Base-by-base conservation (phyloP, 2,888 invertebrate genomes). In the Boloria selene region DNA sequence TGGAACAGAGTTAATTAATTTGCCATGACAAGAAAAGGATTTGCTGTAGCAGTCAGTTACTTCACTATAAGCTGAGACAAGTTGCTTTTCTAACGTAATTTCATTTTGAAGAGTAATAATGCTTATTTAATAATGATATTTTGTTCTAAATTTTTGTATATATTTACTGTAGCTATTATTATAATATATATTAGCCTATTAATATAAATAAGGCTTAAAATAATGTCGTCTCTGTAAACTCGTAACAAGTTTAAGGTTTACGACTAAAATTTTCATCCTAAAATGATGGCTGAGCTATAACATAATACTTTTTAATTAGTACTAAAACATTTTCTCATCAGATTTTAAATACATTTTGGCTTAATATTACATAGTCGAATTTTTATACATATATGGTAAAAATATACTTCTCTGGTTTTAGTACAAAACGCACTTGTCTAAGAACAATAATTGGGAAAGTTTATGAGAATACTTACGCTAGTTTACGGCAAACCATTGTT, bases 391-490 rank as follows among this genome's bases (percentile, higher is more conserved):
- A 2, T n/a, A 51, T 55, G n/a, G n/a, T 67, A 65, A 61, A 70
- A 60, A 64, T 59, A 62, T 68, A 55, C 55, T 56, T 61, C 47
- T 45, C 22, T 18, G 22, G 55, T 44, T 55, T 64, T 51, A 61
- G 67, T 31, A 61, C 71, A 69, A 73, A 74, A 74, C 70, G 66
- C 61, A 69, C 64, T 72, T 52, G 58, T 52, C 5, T 18, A 52
- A 47, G 55, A 58, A 69, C 59, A 63, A 66, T 74, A 73, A 74
- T 73, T 72, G 70, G 68, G 63, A 69, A 72, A 74, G 62, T 72
- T 73, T 73, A 72, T 72, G 60, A 53, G 68, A 64, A 61, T 68
- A 69, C 67, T 69, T 69, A 62, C 64, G 64, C 69, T 65, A 68
- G 65, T 67, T 67, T 56, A 61, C 63, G 56, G 42, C 63, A 56